Conservation (phyloP, 2,888 invertebrate genomes). For the Hypomecis punctinalis region DNA sequence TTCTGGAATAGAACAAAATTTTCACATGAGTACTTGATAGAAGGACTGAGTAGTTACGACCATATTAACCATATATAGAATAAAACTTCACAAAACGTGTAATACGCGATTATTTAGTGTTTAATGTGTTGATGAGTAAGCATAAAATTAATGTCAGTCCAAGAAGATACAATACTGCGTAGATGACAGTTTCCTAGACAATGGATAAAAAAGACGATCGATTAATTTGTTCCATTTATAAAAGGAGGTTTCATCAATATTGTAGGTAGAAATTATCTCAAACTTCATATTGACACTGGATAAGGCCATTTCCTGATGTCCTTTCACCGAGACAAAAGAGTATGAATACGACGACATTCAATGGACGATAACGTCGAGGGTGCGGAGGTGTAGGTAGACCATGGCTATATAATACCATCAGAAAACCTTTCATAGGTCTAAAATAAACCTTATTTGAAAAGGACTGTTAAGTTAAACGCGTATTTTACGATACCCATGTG, state of each 20-base stretch:
- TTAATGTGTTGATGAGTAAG: background rate
- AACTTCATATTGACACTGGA: slow-evolving; percentile 7
- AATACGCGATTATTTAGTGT: background rate
- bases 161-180: too few species aligned
- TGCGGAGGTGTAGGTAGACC: slow-evolving; percentile 24
- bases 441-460: slow-evolving; percentile 48
- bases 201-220: background rate
- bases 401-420: slow-evolving; percentile 36
- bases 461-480: slow-evolving; percentile 38
- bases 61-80: background rate
- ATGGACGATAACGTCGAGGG: slow-evolving; percentile 25
- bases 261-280: background rate
- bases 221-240: background rate
- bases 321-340: slow-evolving; percentile 9
- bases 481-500: slow-evolving; percentile 46
- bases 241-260: background rate
- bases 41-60: background rate
- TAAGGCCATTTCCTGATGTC: slow-evolving; percentile 15
- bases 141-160: background rate
- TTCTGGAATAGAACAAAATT: slow-evolving; percentile 72
- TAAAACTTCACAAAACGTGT: background rate
- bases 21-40: slow-evolving; percentile 11
- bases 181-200: background rate
- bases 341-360: slow-evolving; percentile 21
- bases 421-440: slow-evolving; percentile 27